Conservation (phyloP, 2,113 vertebrate genomes). For the Microtus ochrogaster region DNA sequence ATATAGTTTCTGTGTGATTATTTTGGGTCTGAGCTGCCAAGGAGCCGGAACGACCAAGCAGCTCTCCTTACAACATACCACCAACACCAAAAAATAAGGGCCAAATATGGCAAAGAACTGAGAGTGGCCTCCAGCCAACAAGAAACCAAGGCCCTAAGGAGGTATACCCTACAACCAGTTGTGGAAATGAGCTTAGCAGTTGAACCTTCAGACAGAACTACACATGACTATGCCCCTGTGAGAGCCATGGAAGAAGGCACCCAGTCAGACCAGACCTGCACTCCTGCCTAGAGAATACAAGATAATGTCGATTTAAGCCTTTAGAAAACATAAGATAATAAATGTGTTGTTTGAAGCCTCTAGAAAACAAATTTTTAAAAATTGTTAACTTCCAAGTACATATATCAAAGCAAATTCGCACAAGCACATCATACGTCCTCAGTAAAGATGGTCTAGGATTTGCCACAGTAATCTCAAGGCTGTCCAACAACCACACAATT, state of each 20-base stretch:
- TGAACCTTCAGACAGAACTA: neutral
- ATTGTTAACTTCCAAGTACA: neutral
- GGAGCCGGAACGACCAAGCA: no score
- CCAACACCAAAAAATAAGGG: neutral
- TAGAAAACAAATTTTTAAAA: conserved; percentile 19
- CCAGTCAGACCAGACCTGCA: neutral
- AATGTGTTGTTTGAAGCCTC: neutral
- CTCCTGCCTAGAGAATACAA: neutral
- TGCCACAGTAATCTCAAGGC: neutral
- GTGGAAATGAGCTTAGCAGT: rapidly evolving
- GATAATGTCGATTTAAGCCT: neutral
- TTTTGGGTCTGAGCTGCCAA: no score
- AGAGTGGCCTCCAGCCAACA: neutral
- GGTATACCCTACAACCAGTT: neutral
- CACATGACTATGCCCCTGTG: rapidly evolving
- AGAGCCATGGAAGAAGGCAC: neutral
- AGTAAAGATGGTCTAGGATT: neutral
- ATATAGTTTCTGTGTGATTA: no score
- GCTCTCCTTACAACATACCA: no score
- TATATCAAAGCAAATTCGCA: neutral
- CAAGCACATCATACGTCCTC: neutral
- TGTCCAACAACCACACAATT: rapidly evolving
- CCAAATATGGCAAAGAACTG: neutral
- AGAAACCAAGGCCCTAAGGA: neutral
- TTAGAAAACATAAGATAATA: neutral